Conservation (phyloP, 2,113 vertebrate species). For the Aptenodytes forsteri region DNA sequence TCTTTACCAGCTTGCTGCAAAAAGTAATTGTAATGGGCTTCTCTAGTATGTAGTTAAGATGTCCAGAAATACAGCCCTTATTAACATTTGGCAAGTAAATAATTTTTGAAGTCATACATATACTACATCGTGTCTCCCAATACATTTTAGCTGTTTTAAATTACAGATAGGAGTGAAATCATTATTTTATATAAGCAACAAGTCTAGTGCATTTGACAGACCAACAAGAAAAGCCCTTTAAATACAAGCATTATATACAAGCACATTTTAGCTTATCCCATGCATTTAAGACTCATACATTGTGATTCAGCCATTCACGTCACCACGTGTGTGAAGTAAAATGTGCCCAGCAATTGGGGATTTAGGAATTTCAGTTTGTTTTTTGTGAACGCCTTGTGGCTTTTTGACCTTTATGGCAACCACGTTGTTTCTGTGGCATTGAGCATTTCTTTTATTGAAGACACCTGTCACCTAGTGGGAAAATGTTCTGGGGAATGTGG, state of each 20-base stretch:
- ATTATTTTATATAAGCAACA: neutral
- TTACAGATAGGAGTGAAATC: neutral
- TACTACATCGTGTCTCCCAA: neutral
- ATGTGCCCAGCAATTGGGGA: neutral
- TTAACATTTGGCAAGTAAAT: neutral
- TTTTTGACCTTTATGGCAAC: neutral
- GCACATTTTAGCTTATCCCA: neutral
- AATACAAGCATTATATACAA: neutral
- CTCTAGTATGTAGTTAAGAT: neutral
- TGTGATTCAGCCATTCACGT: neutral
- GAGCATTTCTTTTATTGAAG: neutral
- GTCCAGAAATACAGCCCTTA: neutral
- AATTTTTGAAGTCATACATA: neutral
- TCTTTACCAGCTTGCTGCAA: neutral
- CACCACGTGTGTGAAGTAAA: neutral
- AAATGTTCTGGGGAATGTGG: neutral
- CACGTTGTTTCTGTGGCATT: neutral
- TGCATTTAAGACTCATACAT: neutral
- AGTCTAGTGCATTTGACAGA: neutral
- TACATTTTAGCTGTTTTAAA: neutral
- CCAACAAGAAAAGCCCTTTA: neutral
- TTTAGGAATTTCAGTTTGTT: neutral
- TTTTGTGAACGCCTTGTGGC: neutral
- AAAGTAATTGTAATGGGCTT: neutral
- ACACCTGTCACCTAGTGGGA: neutral